Percentiles rank a stretch among this genome's conserved stretches.
Conservation (phyloP, 2,113 vertebrate species). For the Misgurnus mizolepis region DNA sequence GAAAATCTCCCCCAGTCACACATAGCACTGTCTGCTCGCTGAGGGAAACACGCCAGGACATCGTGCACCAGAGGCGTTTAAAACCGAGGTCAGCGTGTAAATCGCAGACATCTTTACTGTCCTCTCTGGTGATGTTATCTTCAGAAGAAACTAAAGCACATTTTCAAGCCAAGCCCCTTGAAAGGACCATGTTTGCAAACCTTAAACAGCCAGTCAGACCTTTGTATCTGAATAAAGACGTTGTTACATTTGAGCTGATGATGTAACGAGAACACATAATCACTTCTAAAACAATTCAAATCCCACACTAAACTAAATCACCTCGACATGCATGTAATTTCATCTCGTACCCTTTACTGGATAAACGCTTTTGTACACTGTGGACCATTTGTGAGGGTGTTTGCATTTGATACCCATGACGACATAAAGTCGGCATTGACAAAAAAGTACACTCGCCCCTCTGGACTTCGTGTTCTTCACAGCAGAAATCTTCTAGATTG, state of each 20-base stretch:
- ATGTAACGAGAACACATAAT: background rate
- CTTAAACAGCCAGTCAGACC: background rate
- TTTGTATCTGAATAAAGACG: no score
- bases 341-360: background rate
- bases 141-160: conserved; percentile 41
- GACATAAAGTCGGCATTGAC: conserved; percentile 54
- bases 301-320: background rate
- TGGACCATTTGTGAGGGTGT: conserved; percentile 6
- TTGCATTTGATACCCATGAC: background rate
- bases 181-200: background rate
- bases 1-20: background rate
- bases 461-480: conserved; percentile 62
- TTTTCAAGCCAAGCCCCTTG: background rate
- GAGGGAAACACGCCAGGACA: conserved; percentile 31
- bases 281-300: background rate
- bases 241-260: background rate
- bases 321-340: background rate
- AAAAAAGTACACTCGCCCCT: conserved; percentile 49
- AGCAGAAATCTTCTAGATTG: conserved; percentile 47
- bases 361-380: no score
- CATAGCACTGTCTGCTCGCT: background rate
- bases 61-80: conserved; percentile 1
- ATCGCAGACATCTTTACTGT: conserved; percentile 55
- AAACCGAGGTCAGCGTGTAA: conserved; percentile 34
- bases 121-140: conserved; percentile 54